Evolutionary conservation across 1,140 invertebrate species (phyloP), one percentile per base, ranked within the genome.

Genomic region (Hylyphantes graminicola): DNA sequence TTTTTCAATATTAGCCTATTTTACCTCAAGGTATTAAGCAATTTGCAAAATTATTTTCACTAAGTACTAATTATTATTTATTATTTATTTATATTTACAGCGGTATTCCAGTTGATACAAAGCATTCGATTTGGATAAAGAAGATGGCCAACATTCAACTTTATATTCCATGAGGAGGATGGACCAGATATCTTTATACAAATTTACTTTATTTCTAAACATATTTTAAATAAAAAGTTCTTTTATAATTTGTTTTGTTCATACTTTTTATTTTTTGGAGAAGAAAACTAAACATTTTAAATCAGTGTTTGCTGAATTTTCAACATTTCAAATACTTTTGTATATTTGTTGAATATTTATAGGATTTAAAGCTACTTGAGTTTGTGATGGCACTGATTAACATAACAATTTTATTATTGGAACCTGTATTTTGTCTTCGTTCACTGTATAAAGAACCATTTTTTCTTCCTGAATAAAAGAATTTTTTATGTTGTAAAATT

Each of bases 71-170:
- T 35, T 35, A 35, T 35, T 35, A 35, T 35, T n/a, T n/a, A 75
- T n/a, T 67, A 87, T 86, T 87, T 89, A 87, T 89, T 85, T 88
- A 55, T 21, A 87, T 91, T 92, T 88, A 86, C 92, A 91, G 97
- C 97, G 85, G 93, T 98, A 87, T 98, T 98, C 92, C 96, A 98
- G 92, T 97, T 98, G 87, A 97, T 98, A 87, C 96, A 98, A 90
- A 95, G 96, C 88, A 96, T 98, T 90, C 92, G 96, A 88, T 93
- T 95, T 91, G 95, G 94, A 89, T 96, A 95, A 93, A 87, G 73
- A 59, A 85, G 7, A 35, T 9, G 13, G 17, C 59, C 15, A 61
- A 76, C 11, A 61, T 76, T n/a, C 64, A 21, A 67, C 11, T n/a
- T 76, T 67, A 55, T 67, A 78, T 78, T 78, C 76, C 76, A 78